Percentiles rank a stretch among this genome's conserved stretches.
Evolutionary conservation across 2,888 invertebrate species (phyloP).

Genomic region (Himalopsyche tibetana): DNA sequence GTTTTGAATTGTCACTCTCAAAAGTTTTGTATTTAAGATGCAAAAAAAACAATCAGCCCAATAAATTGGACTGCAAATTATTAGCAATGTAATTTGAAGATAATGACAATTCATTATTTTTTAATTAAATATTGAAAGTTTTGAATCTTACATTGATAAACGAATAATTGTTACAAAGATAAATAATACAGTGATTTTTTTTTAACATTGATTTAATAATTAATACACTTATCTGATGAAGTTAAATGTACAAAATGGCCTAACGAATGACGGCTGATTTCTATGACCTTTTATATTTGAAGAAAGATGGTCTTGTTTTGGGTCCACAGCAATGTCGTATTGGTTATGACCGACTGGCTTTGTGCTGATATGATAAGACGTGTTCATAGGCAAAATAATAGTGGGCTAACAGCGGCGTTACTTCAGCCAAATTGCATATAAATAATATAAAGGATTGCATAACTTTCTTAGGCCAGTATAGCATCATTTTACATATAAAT

Average conservation of each 20-base stretch:
- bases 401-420: constrained; percentile 48
- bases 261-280: not conserved
- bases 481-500: constrained; percentile 56
- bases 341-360: constrained; percentile 4
- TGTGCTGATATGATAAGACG: not conserved
- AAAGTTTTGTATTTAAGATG: too few species aligned
- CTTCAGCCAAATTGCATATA: constrained; percentile 45
- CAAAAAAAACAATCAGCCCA: too few species aligned
- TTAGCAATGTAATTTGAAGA: too few species aligned
- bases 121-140: too few species aligned
- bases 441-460: constrained; percentile 42
- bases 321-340: not conserved
- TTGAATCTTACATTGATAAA: too few species aligned
- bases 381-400: constrained; percentile 41
- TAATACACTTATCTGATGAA: constrained; percentile 15
- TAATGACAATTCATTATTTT: too few species aligned
- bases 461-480: constrained; percentile 50
- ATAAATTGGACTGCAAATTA: too few species aligned
- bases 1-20: too few species aligned
- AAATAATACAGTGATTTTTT: too few species aligned
- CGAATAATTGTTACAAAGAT: too few species aligned
- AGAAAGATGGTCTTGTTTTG: constrained; percentile 1
- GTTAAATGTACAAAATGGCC: not conserved
- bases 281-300: constrained; percentile 27
- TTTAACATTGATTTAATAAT: not conserved